Percentiles rank a stretch among this genome's conserved stretches.
Evolutionary conservation across 2,113 vertebrate species (phyloP).

Genomic region (Balaeniceps rex): DNA sequence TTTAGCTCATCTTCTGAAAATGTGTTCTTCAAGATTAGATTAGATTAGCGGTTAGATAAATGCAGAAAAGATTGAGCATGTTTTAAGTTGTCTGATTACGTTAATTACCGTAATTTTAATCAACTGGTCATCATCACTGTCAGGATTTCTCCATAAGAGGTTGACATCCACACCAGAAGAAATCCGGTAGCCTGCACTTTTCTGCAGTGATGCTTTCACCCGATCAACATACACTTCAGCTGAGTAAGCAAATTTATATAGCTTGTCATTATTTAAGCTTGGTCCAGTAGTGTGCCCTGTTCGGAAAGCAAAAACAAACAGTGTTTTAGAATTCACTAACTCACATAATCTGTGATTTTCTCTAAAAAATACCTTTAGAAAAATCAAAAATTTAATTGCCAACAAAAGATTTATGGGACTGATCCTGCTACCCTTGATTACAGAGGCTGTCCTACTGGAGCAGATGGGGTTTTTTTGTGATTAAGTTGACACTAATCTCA

Average conservation of each 20-base stretch:
- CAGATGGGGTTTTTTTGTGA: neutral
- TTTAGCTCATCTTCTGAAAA: neutral
- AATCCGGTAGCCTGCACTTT: constrained; percentile 82
- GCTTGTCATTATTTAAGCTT: constrained; percentile 86
- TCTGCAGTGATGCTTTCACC: constrained; percentile 72
- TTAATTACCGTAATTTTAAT: constrained; percentile 80
- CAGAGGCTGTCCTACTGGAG: neutral
- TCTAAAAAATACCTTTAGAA: neutral
- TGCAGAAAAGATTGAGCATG: neutral
- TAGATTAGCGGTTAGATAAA: neutral
- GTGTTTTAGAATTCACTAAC: neutral
- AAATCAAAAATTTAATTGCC: neutral
- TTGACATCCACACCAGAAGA: constrained; percentile 81
- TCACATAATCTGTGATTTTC: neutral
- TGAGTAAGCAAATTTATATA: constrained; percentile 89
- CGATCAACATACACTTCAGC: constrained; percentile 83
- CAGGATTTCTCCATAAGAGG: constrained; percentile 89
- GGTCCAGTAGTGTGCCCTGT: constrained; percentile 87
- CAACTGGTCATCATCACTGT: constrained; percentile 88
- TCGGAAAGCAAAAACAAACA: constrained; percentile 1
- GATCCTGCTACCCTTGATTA: neutral
- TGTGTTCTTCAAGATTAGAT: neutral
- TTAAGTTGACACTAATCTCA: neutral
- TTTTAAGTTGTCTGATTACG: neutral
- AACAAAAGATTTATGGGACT: neutral